Evolutionary conservation across 1,140 invertebrate species (phyloP), one percentile per base, ranked within the genome.

Genomic region (Potamilus streckersoni): DNA sequence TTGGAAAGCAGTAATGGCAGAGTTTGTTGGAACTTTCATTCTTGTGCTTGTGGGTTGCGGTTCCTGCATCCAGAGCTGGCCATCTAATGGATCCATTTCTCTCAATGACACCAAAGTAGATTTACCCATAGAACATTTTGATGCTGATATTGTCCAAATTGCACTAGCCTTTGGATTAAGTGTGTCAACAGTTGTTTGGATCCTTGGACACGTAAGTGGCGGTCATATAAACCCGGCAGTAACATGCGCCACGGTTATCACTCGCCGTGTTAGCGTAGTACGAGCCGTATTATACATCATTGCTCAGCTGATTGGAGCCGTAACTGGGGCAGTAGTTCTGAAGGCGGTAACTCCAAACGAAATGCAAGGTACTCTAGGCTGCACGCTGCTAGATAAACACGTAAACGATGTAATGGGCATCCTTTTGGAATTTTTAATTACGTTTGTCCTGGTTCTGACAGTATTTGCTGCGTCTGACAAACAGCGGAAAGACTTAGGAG

Each of bases 1-100:
- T 56, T 84, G 83, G 83, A 81, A 79, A 61, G 82, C 82, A 15
- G 71, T 80, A 16, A 57, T 80, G 17, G 96, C 95, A 0, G 97
- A 98, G 89, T 93, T 96, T 80, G 80, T 97, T 55, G 96, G 96
- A 20, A 97, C 96, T n/a, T 93, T 95, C 80, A 90, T 97, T 55
- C 92, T 98, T 70, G 94, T 96, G 1, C 90, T 95, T 65, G 92
- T 97, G 74, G 96, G 95, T 57, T 94, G 95, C 80, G 95, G 94
- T 1, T 93, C 95, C 20, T 93, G 63, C 92, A 93, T 84, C 87
- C 87, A 69, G 16, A 61, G 69, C 64, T 83, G 61, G 75, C 71
- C 79, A 89, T 88, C 56, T 19, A 61, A 14, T 56, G 59, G 4
- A 1, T 38, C 38, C 8, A 38, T 38, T 38, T 38, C 8, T 38